Evolutionary conservation across 2,797 vertebrate species (phyloP).

Genomic region (Mastacembelus armatus): DNA sequence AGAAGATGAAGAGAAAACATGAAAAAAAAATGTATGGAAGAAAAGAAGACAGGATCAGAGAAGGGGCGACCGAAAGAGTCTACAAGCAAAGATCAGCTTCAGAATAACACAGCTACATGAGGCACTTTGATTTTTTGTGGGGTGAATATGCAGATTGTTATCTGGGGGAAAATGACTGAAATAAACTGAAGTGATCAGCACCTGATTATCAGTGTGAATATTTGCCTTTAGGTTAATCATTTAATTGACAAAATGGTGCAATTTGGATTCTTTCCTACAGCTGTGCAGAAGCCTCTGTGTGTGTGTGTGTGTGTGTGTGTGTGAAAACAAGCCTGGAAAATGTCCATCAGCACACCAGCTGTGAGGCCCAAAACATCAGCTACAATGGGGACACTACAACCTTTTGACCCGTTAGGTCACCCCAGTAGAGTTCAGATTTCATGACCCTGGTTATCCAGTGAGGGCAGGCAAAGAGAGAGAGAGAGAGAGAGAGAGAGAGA

Average conservation of each 20-base stretch:
- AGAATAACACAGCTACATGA: too few relatives aligned
- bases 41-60: too few relatives aligned
- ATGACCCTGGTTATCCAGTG: neutral
- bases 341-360: slow-evolving; percentile 44
- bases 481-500: too few relatives aligned
- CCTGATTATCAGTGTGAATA: neutral
- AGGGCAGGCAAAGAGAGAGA: neutral
- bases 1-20: too few relatives aligned
- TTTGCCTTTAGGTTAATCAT: neutral
- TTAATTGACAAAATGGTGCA: neutral
- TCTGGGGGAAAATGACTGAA: neutral
- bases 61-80: too few relatives aligned
- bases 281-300: neutral
- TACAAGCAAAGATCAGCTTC: too few relatives aligned
- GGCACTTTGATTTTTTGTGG: too few relatives aligned
- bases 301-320: slow-evolving; percentile 12
- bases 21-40: too few relatives aligned
- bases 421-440: slow-evolving; percentile 10
- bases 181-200: neutral
- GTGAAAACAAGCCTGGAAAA: slow-evolving; percentile 36
- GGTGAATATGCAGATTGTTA: too few relatives aligned
- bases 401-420: slow-evolving; percentile 8
- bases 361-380: slow-evolving; percentile 32
- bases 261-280: slow-evolving; percentile 2
- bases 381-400: neutral